These are phyloP conservation scores for Drosophila glabriapex DNA, from an alignment of 2,888 invertebrate species.

Conservation along the genomic window DNA sequence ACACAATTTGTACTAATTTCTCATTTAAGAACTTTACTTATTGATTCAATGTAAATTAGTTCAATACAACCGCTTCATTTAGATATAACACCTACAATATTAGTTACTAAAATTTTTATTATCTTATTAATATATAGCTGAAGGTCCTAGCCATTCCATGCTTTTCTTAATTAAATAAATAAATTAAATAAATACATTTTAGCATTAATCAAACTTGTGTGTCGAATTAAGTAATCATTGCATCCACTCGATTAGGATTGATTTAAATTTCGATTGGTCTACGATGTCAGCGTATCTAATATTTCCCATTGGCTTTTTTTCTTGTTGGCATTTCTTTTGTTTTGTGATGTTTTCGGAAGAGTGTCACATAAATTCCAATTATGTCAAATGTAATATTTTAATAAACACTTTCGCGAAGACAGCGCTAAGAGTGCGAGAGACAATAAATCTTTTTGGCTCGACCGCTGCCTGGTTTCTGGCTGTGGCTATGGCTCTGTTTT, in stretches of 20 bases:
- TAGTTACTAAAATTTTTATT: not conserved
- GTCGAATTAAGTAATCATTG: not conserved
- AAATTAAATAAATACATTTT: not conserved
- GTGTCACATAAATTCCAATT: slow-evolving; percentile 82
- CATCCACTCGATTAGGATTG: not conserved
- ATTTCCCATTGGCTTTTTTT: slow-evolving; percentile 11
- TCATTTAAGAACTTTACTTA: not conserved
- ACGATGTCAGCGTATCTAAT: slow-evolving; percentile 1
- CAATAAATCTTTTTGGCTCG: slow-evolving; percentile 70
- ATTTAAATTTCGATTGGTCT: not conserved
- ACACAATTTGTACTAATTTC: not conserved
- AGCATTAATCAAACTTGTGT: not conserved
- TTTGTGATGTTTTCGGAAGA: slow-evolving; percentile 14
- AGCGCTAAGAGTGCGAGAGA: slow-evolving; percentile 45
- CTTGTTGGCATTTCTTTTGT: not conserved
- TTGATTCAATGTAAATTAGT: not conserved
- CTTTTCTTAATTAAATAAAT: not conserved
- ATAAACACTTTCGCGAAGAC: slow-evolving; percentile 81
- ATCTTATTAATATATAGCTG: not conserved
- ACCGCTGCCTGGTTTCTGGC: slow-evolving; percentile 19
- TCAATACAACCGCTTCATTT: not conserved
- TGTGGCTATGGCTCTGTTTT: slow-evolving; percentile 6
- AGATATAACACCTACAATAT: not conserved
- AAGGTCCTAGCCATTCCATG: not conserved
- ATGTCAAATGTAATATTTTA: slow-evolving; percentile 85